Conservation (phyloP, 1,140 invertebrate species). For the Carposina sasakii region DNA sequence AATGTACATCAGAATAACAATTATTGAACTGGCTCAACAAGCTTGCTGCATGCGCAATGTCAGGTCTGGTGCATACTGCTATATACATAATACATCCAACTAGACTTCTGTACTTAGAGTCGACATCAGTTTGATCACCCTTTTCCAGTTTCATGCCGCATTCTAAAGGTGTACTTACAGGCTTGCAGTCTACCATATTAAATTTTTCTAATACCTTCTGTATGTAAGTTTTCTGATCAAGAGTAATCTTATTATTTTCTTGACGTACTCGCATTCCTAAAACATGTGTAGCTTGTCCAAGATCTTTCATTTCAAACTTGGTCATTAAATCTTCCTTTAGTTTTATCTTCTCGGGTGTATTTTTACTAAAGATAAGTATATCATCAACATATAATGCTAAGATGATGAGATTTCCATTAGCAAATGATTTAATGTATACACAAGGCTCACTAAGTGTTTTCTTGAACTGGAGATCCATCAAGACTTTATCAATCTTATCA, state of each 20-base stretch:
- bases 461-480: constrained; percentile 4
- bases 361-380: constrained; percentile 3
- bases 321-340: constrained; percentile 17
- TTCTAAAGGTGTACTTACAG: constrained; percentile 27
- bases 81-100: constrained; percentile 11
- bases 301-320: constrained; percentile 23
- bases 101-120: constrained; percentile 1
- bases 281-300: constrained; percentile 18
- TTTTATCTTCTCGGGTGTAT: constrained; percentile 7
- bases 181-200: constrained; percentile 26
- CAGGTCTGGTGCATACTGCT: constrained; percentile 10
- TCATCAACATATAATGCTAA: constrained; percentile 5
- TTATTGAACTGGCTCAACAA: constrained; percentile 12
- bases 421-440: constrained; percentile 8
- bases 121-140: not conserved
- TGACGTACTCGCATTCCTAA: constrained; percentile 20
- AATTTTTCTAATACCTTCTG: constrained; percentile 21
- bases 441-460: constrained; percentile 7
- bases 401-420: not conserved
- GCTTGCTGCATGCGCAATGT: constrained; percentile 8
- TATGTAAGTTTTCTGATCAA: constrained; percentile 31
- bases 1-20: constrained; percentile 2
- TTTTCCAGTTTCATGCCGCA: constrained; percentile 19
- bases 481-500: constrained; percentile 6
- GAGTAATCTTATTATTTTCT: constrained; percentile 16